Base-by-base conservation (phyloP, 2,888 invertebrate genomes). In the Oscheius sp. region DNA sequence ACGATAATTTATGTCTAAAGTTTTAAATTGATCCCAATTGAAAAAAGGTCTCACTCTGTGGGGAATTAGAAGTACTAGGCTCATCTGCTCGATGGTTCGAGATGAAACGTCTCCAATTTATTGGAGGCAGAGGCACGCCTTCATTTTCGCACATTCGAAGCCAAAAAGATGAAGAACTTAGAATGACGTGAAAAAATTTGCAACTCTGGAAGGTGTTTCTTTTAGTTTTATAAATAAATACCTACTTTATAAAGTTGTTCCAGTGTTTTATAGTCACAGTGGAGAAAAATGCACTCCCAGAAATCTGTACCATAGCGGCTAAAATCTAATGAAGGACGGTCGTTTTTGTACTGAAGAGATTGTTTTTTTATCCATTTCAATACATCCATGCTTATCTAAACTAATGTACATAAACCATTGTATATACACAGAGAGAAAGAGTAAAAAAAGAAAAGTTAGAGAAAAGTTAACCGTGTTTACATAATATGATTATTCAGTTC, bases 261-360 rank as follows among this genome's bases (percentile, higher is more conserved):
- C 0, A 69, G 55, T n/a, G 55, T 55, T 13, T 69, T 18, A 2
- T 55, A 41, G 45, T 69, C 56, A 41, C 55, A 55, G 9, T 41
- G 69, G 12, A 69, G 69, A 41, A 69, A 69, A 43, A 69, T 56
- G 16, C 35, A 13, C 35, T 13, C n/a, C 69, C 69, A 69, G 13
- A 66, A 18, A 16, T 66, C 35, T 13, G 29, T 1, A 23, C 25
- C 18, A 35, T 45, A 63, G 9, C n/a, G 29, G 21, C 27, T 27
- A 27, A 63, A 49, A 49, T 49, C 49, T 13, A 49, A 49, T 49
- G 13, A 21, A 18, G 49, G 49, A 18, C 21, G 16, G 56, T 18
- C 56, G 56, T 35, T 35, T 35, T 35, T 35, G 9, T 3, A 35
- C 35, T 35, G 35, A 35, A 9, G 9, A 6, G 35, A 35, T 9